Evolutionary conservation across 2,113 vertebrate species (phyloP), one percentile per base, ranked within the genome.

Genomic region (Barbus barbus): DNA sequence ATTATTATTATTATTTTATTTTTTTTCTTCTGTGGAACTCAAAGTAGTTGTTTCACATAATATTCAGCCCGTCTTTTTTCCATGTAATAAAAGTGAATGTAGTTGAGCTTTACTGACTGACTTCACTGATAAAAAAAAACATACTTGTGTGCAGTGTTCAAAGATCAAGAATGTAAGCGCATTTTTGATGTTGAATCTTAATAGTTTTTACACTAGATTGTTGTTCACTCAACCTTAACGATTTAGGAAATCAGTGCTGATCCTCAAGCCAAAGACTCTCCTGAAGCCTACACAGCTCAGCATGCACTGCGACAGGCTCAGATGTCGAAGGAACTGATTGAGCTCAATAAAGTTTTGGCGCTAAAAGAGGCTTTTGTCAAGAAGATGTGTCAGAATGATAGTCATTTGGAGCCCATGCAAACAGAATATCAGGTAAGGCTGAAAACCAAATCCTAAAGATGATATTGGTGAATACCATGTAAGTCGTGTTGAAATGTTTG

Each of bases 261-360:
- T 46, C 87, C 85, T 38, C 92, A 91, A 3, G 82, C 36, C 22
- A 97, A 95, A 86, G 93, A 94, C n/a, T 88, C 94, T 3, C 92
- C 94, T 0, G 94, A 95, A 18, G 91, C 87, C 22, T 98, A 96
- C 63, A 95, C 92, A 9, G 91, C 96, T 60, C 94, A 95, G 24
- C 97, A 98, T 80, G 97, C 97, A 46, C 93, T 98, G 81, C 95
- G 95, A 5, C 98, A 99, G 90, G 97, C 97, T 12, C 96, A 99
- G 90, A 94, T 99, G 91, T 98, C 97, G 22, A 98, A 97, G 86
- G 97, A 99, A 80, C 91, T 99, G 89, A 93, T 97, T 26, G 96
- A 99, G 82, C 90, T 99, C 60, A 97, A 98, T 91, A 97, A 97
- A 92, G 95, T 96, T 71, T 91, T 99, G 84, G 91, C 88, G 4